Percentiles rank a stretch among this genome's conserved stretches.
These are phyloP conservation scores for Rhizoglyphus robini DNA, from an alignment of 1,140 invertebrate species.

Conservation along the genomic window DNA sequence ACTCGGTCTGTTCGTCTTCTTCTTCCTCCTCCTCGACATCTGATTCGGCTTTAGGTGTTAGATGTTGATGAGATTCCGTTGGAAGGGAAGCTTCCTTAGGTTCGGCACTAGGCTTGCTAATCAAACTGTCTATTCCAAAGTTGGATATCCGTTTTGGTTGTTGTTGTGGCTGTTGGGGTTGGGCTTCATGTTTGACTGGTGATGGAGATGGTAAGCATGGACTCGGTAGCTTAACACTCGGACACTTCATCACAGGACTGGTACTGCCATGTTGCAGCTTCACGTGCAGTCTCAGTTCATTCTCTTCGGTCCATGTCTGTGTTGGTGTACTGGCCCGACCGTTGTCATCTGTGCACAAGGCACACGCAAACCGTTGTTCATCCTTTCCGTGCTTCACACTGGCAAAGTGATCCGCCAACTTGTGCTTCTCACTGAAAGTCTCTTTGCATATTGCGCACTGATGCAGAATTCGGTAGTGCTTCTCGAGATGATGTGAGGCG, in stretches of 20 bases:
- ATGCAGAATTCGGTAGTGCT: not conserved
- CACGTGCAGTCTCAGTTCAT: not conserved
- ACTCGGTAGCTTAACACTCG: too few relatives aligned
- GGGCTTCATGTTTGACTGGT: not conserved
- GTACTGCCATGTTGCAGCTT: too few relatives aligned
- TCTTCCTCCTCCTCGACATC: not conserved
- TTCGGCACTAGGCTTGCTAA: not conserved
- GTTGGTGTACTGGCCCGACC: not conserved
- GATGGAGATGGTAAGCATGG: not conserved
- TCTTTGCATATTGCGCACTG: not conserved
- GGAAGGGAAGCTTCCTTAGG: not conserved
- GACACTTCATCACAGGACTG: too few relatives aligned
- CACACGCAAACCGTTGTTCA: not conserved
- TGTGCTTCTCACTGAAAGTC: not conserved
- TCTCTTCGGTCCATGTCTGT: not conserved
- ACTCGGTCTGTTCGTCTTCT: not conserved
- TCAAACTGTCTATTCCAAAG: constrained; percentile 11
- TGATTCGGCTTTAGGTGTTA: not conserved
- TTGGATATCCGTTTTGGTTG: not conserved
- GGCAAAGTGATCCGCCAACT: not conserved
- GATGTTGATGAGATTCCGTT: not conserved
- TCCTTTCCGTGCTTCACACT: not conserved
- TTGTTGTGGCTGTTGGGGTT: not conserved
- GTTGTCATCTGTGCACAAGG: not conserved
- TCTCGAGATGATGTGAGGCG: not conserved